Percentiles rank a stretch among this genome's conserved stretches.
phyloP scores from a whole-genome alignment of 2,888 invertebrate genomes.

The Psylliodes chrysocephalus region DNA sequence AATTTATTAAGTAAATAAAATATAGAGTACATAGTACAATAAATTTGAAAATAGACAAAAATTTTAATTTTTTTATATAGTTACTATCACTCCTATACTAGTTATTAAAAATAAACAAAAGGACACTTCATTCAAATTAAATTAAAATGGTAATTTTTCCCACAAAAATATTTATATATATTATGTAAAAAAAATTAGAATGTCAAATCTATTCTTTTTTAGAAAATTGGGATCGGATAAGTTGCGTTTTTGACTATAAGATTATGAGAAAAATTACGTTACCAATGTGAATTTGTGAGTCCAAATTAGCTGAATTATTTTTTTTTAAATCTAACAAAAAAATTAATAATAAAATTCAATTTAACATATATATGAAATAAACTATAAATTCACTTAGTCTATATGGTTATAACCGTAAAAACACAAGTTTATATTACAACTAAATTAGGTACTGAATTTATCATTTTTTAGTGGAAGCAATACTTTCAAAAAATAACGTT shows the following conservation, averaged over 20 bases:
- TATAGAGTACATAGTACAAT: constrained; percentile 57
- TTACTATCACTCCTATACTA: constrained; percentile 53
- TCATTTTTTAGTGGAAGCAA: constrained; percentile 31
- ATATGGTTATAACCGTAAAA: constrained; percentile 40
- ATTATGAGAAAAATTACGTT: constrained; percentile 37
- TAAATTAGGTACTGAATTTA: constrained; percentile 51
- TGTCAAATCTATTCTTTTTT: constrained; percentile 25
- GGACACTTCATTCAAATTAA: constrained; percentile 53
- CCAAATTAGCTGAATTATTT: constrained; percentile 23
- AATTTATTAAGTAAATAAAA: constrained; percentile 60
- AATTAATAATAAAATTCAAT: constrained; percentile 31
- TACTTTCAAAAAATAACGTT: constrained; percentile 33
- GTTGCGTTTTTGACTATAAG: constrained; percentile 25
- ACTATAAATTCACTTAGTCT: constrained; percentile 42
- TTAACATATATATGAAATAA: constrained; percentile 33
- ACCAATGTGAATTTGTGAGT: constrained; percentile 11
- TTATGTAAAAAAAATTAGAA: constrained; percentile 29
- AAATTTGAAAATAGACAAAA: constrained; percentile 57
- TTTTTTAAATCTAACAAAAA: constrained; percentile 31
- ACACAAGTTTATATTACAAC: constrained; percentile 42
- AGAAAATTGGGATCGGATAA: constrained; percentile 30
- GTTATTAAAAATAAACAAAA: constrained; percentile 52
- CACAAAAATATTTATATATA: constrained; percentile 36
- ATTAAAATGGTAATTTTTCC: constrained; percentile 39
- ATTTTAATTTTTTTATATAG: constrained; percentile 51